phyloP scores from a whole-genome alignment of 2,113 vertebrate genomes.

The Phalacrocorax pelagicus region DNA sequence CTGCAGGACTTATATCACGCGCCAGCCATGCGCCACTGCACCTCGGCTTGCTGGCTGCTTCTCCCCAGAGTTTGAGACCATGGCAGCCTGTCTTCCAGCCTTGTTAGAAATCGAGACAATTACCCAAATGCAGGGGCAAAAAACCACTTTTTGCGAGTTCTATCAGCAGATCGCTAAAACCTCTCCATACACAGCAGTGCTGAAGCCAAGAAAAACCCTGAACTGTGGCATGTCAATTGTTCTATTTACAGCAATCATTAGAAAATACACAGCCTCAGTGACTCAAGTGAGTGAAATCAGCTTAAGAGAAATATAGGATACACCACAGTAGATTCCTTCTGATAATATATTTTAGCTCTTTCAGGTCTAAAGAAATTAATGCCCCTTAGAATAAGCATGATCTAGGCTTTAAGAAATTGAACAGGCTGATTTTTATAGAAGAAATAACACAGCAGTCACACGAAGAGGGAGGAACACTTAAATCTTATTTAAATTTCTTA shows the following conservation, averaged over 20 bases:
- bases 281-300: neutral
- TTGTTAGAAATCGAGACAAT: neutral
- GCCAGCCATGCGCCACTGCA: neutral
- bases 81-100: neutral
- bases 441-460: neutral
- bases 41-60: neutral
- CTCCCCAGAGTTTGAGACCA: neutral
- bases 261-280: neutral
- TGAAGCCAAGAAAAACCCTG: neutral
- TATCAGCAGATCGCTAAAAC: neutral
- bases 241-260: neutral
- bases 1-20: constrained; percentile 30
- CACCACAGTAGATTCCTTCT: neutral
- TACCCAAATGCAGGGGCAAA: neutral
- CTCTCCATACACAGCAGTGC: neutral
- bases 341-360: neutral
- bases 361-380: neutral
- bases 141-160: neutral
- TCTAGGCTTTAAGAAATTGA: neutral
- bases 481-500: neutral
- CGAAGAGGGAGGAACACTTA: neutral
- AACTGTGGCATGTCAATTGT: neutral
- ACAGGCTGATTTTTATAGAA: neutral
- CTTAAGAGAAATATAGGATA: neutral
- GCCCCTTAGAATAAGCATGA: neutral